Conservation (phyloP, 2,797 vertebrate species). For the Lepidocolaptes lacrymiger region DNA sequence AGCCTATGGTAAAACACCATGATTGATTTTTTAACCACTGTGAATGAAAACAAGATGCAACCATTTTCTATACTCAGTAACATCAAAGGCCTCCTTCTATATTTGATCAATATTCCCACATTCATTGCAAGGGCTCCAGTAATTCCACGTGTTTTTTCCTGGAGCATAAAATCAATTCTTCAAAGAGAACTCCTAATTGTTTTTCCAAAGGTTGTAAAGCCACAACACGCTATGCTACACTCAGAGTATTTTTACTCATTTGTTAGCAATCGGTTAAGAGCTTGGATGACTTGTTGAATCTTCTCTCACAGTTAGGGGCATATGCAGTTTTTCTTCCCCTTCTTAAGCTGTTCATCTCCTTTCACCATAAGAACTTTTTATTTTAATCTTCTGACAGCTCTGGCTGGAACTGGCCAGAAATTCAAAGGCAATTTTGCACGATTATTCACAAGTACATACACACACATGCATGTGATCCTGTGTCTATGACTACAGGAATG, state of each 20-base stretch:
- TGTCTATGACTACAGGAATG: not conserved
- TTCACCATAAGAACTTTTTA: not conserved
- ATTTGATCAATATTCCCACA: not conserved
- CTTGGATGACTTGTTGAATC: not conserved
- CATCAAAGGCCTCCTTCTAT: not conserved
- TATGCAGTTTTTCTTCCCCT: not conserved
- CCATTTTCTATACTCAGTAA: not conserved
- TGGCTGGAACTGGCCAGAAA: not conserved
- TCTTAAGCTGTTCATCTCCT: not conserved
- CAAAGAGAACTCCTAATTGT: not conserved
- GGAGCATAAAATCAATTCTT: not conserved
- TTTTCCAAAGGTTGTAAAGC: not conserved
- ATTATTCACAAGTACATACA: rapidly evolving
- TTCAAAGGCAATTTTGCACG: not conserved
- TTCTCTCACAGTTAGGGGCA: not conserved
- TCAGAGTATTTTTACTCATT: not conserved
- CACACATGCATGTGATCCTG: rapidly evolving
- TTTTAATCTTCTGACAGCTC: not conserved
- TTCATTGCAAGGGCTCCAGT: not conserved
- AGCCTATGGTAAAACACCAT: not conserved
- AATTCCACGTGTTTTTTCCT: not conserved
- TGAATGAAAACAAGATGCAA: conserved; percentile 32
- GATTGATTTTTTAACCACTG: not conserved
- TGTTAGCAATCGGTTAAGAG: not conserved
- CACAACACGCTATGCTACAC: not conserved